Evolutionary conservation across 2,797 vertebrate species (phyloP).

Genomic region (Odontamblyopus rebecca): DNA sequence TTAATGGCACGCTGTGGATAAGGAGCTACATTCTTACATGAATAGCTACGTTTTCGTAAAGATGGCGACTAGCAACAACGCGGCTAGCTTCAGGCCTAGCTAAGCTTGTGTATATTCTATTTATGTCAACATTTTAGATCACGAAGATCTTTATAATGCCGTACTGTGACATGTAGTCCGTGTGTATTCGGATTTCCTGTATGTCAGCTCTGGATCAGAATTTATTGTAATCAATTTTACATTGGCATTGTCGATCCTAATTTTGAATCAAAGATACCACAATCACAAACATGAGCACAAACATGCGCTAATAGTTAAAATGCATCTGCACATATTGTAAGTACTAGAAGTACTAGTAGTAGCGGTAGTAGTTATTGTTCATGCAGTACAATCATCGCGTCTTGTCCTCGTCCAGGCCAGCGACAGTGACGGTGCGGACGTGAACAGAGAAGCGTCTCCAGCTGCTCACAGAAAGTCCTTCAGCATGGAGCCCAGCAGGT

Average conservation of each 20-base stretch:
- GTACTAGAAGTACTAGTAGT: neutral
- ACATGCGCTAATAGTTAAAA: neutral
- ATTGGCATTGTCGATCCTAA: too few species aligned
- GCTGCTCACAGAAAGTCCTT: conserved; percentile 85
- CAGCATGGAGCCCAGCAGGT: conserved; percentile 85
- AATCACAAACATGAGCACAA: too few species aligned
- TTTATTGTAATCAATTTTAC: neutral
- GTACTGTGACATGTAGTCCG: neutral
- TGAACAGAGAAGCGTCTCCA: conserved; percentile 81
- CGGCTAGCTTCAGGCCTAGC: conserved; percentile 16
- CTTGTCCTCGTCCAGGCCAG: conserved; percentile 78
- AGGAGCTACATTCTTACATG: conserved; percentile 1
- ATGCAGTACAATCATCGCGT: neutral
- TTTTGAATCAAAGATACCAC: neutral
- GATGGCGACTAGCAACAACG: conserved; percentile 64
- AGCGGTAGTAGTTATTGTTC: neutral
- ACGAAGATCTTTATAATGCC: neutral
- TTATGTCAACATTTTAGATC: neutral
- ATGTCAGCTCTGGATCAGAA: neutral
- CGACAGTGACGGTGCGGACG: conserved; percentile 83
- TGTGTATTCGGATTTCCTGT: neutral
- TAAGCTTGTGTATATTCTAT: conserved; percentile 2
- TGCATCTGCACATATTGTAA: neutral
- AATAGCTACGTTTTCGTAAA: conserved; percentile 41
- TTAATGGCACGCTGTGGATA: neutral